phyloP scores from a whole-genome alignment of 2,797 vertebrate genomes.

The Silurus aristotelis region DNA sequence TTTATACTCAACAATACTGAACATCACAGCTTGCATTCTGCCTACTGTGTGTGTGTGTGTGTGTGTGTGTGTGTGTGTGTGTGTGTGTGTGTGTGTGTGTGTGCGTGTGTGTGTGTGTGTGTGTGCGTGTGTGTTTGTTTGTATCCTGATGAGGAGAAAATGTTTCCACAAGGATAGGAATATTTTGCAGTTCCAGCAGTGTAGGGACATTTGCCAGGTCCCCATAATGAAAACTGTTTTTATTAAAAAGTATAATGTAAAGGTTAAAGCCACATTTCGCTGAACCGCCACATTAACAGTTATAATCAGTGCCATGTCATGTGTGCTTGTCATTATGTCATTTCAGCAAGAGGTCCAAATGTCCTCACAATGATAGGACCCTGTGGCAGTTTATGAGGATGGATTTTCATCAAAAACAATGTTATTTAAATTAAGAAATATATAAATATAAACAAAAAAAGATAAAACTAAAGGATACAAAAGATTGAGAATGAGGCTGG shows the following conservation, averaged over 20 bases:
- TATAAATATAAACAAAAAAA: too few species aligned
- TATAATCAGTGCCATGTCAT: background rate
- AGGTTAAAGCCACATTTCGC: background rate
- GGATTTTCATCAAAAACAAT: background rate
- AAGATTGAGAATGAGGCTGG: background rate
- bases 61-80: background rate
- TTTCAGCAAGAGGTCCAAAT: background rate
- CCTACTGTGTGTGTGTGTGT: conserved; percentile 9
- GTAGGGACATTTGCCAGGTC: background rate
- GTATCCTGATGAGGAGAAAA: background rate
- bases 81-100: background rate
- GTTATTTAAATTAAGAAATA: background rate
- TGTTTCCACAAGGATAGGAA: background rate
- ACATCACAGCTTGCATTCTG: conserved; percentile 1
- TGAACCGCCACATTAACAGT: background rate
- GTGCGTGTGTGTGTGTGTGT: background rate
- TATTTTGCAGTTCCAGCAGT: too few species aligned
- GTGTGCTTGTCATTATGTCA: background rate
- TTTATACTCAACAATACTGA: too few species aligned
- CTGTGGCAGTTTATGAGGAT: background rate
- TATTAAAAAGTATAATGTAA: background rate
- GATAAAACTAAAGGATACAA: background rate
- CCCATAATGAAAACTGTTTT: background rate
- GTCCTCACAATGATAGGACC: background rate
- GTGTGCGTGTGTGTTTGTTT: too few species aligned